Percentiles rank a stretch among this genome's conserved stretches.
These are phyloP conservation scores for Ia io DNA, from an alignment of 2,113 vertebrate genomes.

Conservation along the genomic window DNA sequence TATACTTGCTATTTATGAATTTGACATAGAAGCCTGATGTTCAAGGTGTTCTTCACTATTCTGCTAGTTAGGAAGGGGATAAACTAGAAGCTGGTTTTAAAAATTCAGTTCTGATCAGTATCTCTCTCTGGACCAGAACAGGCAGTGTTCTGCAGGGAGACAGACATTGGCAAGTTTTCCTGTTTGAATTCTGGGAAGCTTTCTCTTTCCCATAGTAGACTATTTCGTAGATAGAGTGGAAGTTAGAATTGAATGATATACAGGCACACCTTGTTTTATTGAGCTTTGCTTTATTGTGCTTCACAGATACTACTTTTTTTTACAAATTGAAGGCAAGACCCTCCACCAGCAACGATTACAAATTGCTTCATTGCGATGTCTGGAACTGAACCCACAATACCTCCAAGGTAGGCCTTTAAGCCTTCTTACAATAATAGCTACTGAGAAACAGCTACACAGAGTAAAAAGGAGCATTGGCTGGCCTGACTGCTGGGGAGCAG, in stretches of 20 bases:
- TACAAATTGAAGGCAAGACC: background rate
- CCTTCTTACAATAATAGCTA: background rate
- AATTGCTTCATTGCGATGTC: background rate
- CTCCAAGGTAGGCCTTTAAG: background rate
- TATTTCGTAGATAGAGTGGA: background rate
- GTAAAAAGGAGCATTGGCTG: background rate
- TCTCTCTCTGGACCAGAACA: background rate
- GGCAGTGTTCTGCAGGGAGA: background rate
- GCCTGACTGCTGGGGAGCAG: background rate
- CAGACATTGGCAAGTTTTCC: background rate
- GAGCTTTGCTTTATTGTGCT: background rate
- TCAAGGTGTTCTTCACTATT: background rate
- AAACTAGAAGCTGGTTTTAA: background rate
- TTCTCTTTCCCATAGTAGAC: background rate
- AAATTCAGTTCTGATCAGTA: background rate
- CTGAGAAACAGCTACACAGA: background rate
- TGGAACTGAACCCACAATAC: background rate
- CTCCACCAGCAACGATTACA: background rate
- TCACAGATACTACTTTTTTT: background rate
- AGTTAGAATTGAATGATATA: background rate
- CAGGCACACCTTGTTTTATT: background rate
- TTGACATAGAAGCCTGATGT: background rate
- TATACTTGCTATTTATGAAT: background rate
- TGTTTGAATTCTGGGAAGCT: background rate
- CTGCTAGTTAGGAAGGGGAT: background rate